phyloP scores from a whole-genome alignment of 2,113 vertebrate genomes.

The Taurulus bubalis region DNA sequence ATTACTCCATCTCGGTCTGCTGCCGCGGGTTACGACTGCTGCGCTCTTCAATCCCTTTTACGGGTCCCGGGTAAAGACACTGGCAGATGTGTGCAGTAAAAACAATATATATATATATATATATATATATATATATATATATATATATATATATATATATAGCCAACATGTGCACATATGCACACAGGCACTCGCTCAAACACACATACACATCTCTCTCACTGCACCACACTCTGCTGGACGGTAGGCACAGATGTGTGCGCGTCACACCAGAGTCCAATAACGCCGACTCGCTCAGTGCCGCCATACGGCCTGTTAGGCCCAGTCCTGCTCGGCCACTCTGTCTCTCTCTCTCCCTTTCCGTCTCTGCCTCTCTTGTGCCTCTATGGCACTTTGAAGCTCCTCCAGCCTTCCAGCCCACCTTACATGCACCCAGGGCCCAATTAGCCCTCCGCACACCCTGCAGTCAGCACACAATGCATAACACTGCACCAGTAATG shows the following conservation, averaged over 20 bases:
- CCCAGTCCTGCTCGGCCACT: conserved; percentile 65
- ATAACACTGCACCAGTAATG: conserved; percentile 82
- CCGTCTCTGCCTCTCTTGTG: conserved; percentile 69
- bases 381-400: conserved; percentile 85
- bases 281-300: conserved; percentile 87
- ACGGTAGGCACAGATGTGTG: conserved; percentile 86
- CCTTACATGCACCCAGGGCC: conserved; percentile 94
- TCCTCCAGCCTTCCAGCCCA: conserved; percentile 87
- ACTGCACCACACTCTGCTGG: conserved; percentile 27
- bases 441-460: conserved; percentile 88
- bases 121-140: conserved; percentile 76
- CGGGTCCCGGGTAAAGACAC: conserved; percentile 89
- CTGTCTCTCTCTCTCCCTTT: neutral
- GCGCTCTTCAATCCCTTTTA: conserved; percentile 87
- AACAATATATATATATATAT: conserved; percentile 76
- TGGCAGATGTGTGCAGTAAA: conserved; percentile 95
- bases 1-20: conserved; percentile 84
- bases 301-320: conserved; percentile 88
- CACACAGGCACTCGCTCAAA: conserved; percentile 18
- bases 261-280: conserved; percentile 92
- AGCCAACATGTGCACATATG: conserved; percentile 34
- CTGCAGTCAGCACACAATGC: conserved; percentile 74
- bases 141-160: conserved; percentile 75
- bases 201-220: conserved; percentile 12
- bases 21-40: conserved; percentile 88